Percentiles rank a stretch among this genome's conserved stretches.
phyloP scores from a whole-genome alignment of 1,140 invertebrate genomes.

The Gonatopus flavifemur region DNA sequence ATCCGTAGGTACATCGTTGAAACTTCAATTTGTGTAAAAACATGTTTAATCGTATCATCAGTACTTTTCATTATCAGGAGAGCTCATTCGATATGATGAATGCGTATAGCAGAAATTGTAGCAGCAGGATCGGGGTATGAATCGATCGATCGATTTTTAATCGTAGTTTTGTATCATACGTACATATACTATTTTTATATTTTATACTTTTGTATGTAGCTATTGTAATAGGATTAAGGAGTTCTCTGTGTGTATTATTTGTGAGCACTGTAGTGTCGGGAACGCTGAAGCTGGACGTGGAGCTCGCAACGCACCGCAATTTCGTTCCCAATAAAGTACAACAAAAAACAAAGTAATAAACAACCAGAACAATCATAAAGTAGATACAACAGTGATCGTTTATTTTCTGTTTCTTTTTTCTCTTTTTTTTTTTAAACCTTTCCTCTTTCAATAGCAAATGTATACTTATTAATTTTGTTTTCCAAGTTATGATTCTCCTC shows the following conservation, averaged over 20 bases:
- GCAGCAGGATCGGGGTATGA: constrained; percentile 43
- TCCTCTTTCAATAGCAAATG: background rate
- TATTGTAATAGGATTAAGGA: constrained; percentile 26
- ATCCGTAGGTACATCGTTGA: no score
- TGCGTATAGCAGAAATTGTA: constrained; percentile 24
- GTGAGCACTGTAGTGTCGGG: constrained; percentile 55
- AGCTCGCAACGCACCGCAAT: constrained; percentile 43
- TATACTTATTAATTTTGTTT: no score
- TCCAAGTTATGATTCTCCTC: background rate
- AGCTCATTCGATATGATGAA: constrained; percentile 12
- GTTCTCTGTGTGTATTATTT: constrained; percentile 12
- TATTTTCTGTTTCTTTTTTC: background rate
- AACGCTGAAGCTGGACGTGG: constrained; percentile 56
- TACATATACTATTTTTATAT: no score
- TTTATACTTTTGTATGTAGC: no score
- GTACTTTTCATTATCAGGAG: constrained; percentile 4
- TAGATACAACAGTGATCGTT: no score
- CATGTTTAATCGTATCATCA: no score
- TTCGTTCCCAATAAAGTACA: constrained; percentile 31
- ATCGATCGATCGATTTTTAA: no score
- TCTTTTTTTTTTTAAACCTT: no score
- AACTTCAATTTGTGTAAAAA: no score
- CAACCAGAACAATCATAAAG: background rate
- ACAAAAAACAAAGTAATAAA: constrained; percentile 9
- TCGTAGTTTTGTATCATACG: no score